Percentiles rank a stretch among this genome's conserved stretches.
These are phyloP conservation scores for Peromyscus leucopus DNA, from an alignment of 2,113 vertebrate species.

Conservation along the genomic window DNA sequence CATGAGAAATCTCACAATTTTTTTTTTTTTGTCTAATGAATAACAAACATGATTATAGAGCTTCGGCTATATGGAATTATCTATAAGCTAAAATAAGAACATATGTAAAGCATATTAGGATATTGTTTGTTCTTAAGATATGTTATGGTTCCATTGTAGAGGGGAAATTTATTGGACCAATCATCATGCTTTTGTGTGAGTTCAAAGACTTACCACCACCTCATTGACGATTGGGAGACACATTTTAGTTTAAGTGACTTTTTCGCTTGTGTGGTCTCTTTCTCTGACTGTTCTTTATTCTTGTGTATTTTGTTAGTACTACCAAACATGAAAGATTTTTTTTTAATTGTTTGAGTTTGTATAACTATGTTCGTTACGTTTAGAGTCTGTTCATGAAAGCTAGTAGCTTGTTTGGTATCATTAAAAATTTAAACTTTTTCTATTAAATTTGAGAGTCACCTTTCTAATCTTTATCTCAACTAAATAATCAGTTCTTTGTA, in stretches of 20 bases:
- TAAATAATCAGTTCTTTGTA: background rate
- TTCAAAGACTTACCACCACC: slow-evolving; percentile 68
- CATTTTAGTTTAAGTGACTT: slow-evolving; percentile 47
- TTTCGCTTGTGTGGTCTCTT: slow-evolving; percentile 77
- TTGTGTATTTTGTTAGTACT: slow-evolving; percentile 64
- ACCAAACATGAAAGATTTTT: slow-evolving; percentile 10
- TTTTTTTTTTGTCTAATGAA: slow-evolving; percentile 10
- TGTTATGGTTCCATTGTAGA: slow-evolving; percentile 26
- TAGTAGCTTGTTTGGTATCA: slow-evolving; percentile 45
- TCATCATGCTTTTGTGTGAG: slow-evolving; percentile 56
- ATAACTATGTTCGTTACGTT: slow-evolving; percentile 18
- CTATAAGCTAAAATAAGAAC: slow-evolving; percentile 60
- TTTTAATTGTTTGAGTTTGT: slow-evolving; percentile 63
- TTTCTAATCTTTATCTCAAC: background rate
- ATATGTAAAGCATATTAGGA: slow-evolving; percentile 69
- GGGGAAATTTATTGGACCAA: slow-evolving; percentile 56
- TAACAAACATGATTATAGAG: slow-evolving; percentile 47
- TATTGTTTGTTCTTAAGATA: slow-evolving; percentile 68
- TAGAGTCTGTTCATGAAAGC: slow-evolving; percentile 42
- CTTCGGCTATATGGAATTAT: slow-evolving; percentile 47
- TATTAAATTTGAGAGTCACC: slow-evolving; percentile 12
- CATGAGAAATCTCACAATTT: background rate
- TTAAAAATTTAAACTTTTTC: slow-evolving; percentile 39
- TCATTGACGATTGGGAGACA: slow-evolving; percentile 61
- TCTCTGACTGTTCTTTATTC: slow-evolving; percentile 50